These are phyloP conservation scores for Synchiropus splendidus DNA, from an alignment of 2,113 vertebrate species.

Conservation along the genomic window DNA sequence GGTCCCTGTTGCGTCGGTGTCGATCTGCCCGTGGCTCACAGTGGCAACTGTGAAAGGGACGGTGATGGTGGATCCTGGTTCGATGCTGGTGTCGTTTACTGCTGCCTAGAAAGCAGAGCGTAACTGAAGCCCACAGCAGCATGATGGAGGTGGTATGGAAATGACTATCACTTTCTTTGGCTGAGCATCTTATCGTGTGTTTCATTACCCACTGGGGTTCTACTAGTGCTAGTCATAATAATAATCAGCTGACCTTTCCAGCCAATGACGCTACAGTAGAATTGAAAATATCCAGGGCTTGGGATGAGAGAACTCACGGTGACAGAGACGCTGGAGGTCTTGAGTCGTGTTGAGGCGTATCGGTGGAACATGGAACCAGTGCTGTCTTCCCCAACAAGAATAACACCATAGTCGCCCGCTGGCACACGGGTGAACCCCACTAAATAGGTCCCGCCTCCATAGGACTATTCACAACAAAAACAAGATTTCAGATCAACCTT, in stretches of 20 bases:
- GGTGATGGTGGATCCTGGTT: constrained; percentile 42
- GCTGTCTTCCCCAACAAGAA: constrained; percentile 38
- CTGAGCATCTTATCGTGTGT: too few species aligned
- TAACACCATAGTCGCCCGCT: constrained; percentile 36
- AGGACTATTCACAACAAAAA: constrained; percentile 17
- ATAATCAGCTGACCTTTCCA: too few species aligned
- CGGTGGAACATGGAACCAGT: constrained; percentile 50
- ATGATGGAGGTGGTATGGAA: too few species aligned
- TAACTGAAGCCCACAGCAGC: too few species aligned
- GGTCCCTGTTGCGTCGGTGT: constrained; percentile 3
- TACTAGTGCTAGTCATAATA: too few species aligned
- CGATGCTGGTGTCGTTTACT: constrained; percentile 27
- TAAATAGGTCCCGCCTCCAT: constrained; percentile 30
- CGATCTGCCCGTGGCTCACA: constrained; percentile 7
- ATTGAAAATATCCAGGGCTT: too few species aligned
- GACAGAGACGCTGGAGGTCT: constrained; percentile 44
- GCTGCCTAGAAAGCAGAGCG: too few species aligned
- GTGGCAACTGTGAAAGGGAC: constrained; percentile 36
- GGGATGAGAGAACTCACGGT: constrained; percentile 36
- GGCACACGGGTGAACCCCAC: constrained; percentile 43
- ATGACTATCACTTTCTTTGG: too few species aligned
- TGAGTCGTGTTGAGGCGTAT: constrained; percentile 52
- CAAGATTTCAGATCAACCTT: too few species aligned
- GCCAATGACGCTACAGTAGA: too few species aligned
- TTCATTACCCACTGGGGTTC: too few species aligned